These are phyloP conservation scores for Garra rufa DNA, from an alignment of 2,113 vertebrate species.

Conservation along the genomic window DNA sequence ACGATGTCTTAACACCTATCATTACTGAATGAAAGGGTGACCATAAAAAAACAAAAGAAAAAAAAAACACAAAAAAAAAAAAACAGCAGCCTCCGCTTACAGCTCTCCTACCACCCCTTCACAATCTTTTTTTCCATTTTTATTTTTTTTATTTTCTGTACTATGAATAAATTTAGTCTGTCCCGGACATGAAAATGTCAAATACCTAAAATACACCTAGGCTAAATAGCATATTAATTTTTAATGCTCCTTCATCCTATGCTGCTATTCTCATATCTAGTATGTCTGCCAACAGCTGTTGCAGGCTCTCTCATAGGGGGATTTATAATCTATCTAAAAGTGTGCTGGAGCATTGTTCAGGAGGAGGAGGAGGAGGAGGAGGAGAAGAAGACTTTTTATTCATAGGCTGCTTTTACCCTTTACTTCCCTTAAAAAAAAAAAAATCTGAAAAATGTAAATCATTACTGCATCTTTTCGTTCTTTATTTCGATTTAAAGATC, in stretches of 20 bases:
- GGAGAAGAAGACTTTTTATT: conserved; percentile 66
- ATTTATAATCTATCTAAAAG: conserved; percentile 83
- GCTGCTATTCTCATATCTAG: conserved; percentile 87
- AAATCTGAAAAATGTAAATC: conserved; percentile 14
- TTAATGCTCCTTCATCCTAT: conserved; percentile 85
- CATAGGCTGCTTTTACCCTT: conserved; percentile 62
- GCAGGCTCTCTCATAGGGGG: conserved; percentile 78
- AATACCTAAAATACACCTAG: conserved; percentile 88
- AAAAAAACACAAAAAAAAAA: not conserved
- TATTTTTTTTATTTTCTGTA: conserved; percentile 68
- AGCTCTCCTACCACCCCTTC: conserved; percentile 56
- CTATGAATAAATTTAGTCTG: conserved; percentile 85
- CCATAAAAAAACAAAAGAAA: conserved; percentile 65
- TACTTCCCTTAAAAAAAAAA: conserved; percentile 62
- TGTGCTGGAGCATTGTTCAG: conserved; percentile 54
- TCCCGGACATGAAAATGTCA: conserved; percentile 88
- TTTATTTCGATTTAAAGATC: conserved; percentile 12
- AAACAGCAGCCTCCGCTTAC: conserved; percentile 64
- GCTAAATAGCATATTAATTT: conserved; percentile 88
- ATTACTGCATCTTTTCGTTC: conserved; percentile 30
- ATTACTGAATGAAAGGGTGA: conserved; percentile 63
- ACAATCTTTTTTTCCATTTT: conserved; percentile 60
- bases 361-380: conserved; percentile 27
- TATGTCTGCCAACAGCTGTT: conserved; percentile 86
- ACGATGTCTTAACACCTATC: conserved; percentile 58